Conservation (phyloP, 64 coral and sea anemone genomes). For the Montipora sp. region DNA sequence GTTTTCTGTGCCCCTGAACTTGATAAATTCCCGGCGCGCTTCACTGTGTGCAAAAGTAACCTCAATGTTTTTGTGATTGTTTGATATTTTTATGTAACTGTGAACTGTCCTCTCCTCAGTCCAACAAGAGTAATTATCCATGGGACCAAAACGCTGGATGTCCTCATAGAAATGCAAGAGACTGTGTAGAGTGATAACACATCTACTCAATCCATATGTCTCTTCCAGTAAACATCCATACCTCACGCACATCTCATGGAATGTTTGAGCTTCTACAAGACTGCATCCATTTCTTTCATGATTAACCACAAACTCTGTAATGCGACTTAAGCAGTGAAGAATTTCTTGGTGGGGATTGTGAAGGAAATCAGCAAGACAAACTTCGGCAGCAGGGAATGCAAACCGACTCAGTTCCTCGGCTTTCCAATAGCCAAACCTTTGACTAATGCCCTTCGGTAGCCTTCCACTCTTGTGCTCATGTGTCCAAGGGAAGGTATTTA, state of each 20-base stretch:
- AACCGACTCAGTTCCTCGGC: conserved; percentile 47
- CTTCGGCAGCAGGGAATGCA: conserved; percentile 41
- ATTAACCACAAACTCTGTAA: too few species aligned
- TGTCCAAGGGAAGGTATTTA: too few species aligned
- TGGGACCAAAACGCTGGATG: conserved; percentile 30
- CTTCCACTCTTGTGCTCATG: not conserved
- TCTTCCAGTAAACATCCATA: conserved; percentile 24
- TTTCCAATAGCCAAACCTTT: conserved; percentile 23
- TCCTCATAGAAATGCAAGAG: conserved; percentile 50
- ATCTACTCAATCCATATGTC: conserved; percentile 14
- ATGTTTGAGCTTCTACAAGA: too few species aligned
- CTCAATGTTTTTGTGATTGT: conserved; percentile 58
- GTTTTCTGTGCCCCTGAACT: too few species aligned
- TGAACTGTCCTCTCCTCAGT: conserved; percentile 31
- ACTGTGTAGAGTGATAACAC: conserved; percentile 55
- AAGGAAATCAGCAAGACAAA: conserved; percentile 16
- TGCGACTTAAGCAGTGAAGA: too few species aligned
- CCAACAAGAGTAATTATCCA: conserved; percentile 51
- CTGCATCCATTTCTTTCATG: too few species aligned
- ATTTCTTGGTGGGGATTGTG: conserved; percentile 9
- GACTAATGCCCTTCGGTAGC: too few species aligned
- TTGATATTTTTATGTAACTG: conserved; percentile 23
- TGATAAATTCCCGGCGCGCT: conserved; percentile 13
- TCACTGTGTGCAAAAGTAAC: conserved; percentile 45
- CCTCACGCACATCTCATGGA: too few species aligned